Conservation (phyloP, 2,888 invertebrate species). For the Blastobasis adustella region DNA sequence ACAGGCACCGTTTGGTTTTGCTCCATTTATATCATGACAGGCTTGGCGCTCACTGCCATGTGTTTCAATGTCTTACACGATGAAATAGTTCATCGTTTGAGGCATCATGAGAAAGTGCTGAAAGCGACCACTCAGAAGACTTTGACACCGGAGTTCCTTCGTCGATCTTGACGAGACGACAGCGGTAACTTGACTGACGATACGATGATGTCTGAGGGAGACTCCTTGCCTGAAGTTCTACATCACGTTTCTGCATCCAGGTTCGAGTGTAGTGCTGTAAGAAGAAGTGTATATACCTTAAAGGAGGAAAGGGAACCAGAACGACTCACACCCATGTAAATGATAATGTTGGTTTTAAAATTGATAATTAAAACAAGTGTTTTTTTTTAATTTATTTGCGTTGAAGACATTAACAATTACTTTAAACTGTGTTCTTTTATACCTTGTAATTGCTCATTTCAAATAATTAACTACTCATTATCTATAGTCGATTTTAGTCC, state of each 20-base stretch:
- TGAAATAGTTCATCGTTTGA: constrained; percentile 87
- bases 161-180: constrained; percentile 67
- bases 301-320: constrained; percentile 58
- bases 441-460: too few species aligned
- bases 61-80: constrained; percentile 93
- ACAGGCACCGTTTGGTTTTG: constrained; percentile 90
- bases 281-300: constrained; percentile 55
- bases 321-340: constrained; percentile 51
- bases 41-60: constrained; percentile 92
- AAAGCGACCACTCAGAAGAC: constrained; percentile 56
- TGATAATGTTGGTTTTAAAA: not conserved
- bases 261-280: constrained; percentile 51
- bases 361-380: not conserved
- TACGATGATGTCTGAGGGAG: constrained; percentile 57
- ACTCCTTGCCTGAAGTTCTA: constrained; percentile 63
- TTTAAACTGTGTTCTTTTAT: too few species aligned
- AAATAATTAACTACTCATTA: not conserved
- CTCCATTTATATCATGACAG: constrained; percentile 91
- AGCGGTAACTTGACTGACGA: constrained; percentile 59
- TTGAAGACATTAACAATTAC: too few species aligned
- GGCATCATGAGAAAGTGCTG: constrained; percentile 71
- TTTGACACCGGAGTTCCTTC: constrained; percentile 58
- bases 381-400: not conserved
- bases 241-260: constrained; percentile 56
- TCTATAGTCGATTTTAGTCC: too few species aligned